Conservation (phyloP, 2,888 invertebrate species). For the Tribolium freemani region DNA sequence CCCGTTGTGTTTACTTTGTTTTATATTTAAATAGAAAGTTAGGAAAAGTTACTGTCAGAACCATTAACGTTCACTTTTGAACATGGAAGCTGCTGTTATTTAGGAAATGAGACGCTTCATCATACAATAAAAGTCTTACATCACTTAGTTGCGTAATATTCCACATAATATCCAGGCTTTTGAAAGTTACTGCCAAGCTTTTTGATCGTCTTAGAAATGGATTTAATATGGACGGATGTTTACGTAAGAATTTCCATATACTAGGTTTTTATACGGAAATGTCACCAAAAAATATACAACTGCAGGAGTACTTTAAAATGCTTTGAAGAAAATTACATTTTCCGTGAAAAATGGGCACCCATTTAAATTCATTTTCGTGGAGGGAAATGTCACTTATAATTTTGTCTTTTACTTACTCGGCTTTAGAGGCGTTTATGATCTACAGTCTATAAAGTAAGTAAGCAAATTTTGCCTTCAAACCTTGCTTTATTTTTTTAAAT, state of each 20-base stretch:
- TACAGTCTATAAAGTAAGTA: too few species aligned
- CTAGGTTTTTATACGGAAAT: background rate
- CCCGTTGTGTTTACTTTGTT: constrained; percentile 10
- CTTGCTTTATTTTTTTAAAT: too few species aligned
- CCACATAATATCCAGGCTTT: constrained; percentile 10
- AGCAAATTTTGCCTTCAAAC: too few species aligned
- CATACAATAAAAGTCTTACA: constrained; percentile 22
- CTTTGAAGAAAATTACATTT: background rate
- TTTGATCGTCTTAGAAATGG: constrained; percentile 17
- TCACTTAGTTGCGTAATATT: constrained; percentile 11
- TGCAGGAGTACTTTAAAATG: background rate
- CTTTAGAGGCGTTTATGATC: background rate
- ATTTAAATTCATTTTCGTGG: constrained; percentile 1
- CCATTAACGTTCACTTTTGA: constrained; percentile 26
- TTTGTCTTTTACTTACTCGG: background rate
- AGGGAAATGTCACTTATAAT: constrained; percentile 11
- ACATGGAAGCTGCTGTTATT: constrained; percentile 14
- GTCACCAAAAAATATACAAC: background rate
- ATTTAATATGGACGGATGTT: constrained; percentile 3
- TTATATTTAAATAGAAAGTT: constrained; percentile 16
- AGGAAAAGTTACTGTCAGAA: constrained; percentile 31
- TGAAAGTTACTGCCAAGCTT: constrained; percentile 10
- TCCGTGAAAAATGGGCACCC: background rate
- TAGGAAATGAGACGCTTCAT: constrained; percentile 18
- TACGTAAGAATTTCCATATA: background rate